phyloP scores from a whole-genome alignment of 2,797 vertebrate genomes.

The Falco naumanni region DNA sequence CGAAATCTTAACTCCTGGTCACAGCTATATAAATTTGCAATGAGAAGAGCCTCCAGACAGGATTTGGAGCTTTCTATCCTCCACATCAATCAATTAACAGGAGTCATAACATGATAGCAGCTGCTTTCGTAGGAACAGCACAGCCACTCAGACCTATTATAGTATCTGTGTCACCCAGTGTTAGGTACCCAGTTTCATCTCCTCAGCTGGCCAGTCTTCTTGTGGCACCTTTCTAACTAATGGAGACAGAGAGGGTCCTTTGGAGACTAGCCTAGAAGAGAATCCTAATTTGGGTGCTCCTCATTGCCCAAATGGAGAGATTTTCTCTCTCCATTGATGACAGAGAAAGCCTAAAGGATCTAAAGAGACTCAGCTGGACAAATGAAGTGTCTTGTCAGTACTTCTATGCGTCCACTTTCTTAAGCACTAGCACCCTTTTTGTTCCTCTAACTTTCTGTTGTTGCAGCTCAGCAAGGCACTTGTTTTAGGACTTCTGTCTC shows the following conservation, averaged over 20 bases:
- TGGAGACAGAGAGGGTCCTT: background rate
- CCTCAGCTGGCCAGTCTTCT: background rate
- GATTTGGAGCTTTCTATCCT: background rate
- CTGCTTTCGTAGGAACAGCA: background rate
- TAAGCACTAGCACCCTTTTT: background rate
- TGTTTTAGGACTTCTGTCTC: background rate
- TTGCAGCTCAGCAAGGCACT: background rate
- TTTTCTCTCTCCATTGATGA: background rate
- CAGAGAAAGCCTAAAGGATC: background rate
- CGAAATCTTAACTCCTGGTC: background rate
- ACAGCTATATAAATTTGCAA: background rate
- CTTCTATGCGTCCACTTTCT: background rate
- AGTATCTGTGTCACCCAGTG: background rate
- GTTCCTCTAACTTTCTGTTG: background rate
- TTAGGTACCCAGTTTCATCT: background rate
- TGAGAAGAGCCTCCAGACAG: background rate
- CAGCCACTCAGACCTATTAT: background rate
- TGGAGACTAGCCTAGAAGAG: background rate
- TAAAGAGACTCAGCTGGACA: background rate
- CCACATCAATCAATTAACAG: background rate
- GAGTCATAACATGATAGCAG: background rate
- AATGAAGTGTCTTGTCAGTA: background rate
- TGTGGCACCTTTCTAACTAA: background rate
- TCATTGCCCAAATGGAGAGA: background rate
- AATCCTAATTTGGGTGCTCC: background rate